A percentile compares a stretch with the other conserved stretches of the same genome.
Conservation (phyloP, 2,888 invertebrate species). For the Formica aserva region DNA sequence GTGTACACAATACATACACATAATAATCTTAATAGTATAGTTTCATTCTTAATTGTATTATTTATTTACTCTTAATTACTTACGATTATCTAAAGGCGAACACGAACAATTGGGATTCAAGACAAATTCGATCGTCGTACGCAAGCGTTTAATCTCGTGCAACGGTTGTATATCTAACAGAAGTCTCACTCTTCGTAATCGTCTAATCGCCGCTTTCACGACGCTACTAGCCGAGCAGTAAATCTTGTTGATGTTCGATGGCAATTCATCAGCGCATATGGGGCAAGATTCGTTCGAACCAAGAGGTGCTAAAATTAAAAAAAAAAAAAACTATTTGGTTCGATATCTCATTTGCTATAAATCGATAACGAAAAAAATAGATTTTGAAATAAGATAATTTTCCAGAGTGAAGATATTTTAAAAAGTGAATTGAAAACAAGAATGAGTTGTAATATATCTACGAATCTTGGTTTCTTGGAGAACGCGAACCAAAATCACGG, state of each 20-base stretch:
- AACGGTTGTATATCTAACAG: conserved; percentile 78
- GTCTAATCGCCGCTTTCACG: conserved; percentile 81
- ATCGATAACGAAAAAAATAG: not conserved
- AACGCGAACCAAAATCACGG: not conserved
- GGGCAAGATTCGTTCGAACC: conserved; percentile 74
- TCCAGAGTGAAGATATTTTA: not conserved
- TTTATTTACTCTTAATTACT: conserved; percentile 50
- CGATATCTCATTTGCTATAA: not conserved
- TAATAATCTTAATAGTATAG: not conserved
- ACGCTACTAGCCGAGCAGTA: conserved; percentile 79
- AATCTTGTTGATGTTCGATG: conserved; percentile 76
- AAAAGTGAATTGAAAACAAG: not conserved
- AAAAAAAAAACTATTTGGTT: not conserved
- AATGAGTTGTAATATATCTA: not conserved
- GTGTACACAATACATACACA: not conserved
- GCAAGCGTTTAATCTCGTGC: conserved; percentile 70
- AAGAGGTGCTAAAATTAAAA: conserved; percentile 45
- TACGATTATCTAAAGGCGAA: conserved; percentile 80
- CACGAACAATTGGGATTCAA: conserved; percentile 79
- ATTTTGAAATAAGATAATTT: not conserved
- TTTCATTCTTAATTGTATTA: not conserved
- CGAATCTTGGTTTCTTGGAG: not conserved
- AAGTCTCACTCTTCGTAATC: conserved; percentile 77
- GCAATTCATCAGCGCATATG: conserved; percentile 77
- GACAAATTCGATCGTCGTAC: conserved; percentile 75